Evolutionary conservation across 1,140 invertebrate genomes (phyloP), one percentile per base, ranked within the genome.

Genomic region (Zaprionus ornatus): DNA sequence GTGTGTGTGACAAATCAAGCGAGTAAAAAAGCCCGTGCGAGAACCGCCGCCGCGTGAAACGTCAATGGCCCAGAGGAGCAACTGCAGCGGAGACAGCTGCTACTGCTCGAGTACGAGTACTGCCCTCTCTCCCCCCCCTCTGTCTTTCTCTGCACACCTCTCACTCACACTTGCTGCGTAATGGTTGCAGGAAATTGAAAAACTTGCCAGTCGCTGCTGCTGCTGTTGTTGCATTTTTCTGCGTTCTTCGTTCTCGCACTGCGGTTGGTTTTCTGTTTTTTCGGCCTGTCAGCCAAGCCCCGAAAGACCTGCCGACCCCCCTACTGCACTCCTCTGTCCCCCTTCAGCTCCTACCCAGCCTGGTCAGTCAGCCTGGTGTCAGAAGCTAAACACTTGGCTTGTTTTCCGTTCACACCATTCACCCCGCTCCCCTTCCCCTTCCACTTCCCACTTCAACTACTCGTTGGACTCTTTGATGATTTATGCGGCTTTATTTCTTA

Each of bases 1-100:
- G 60, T 71, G 67, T 83, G 77, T 82, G 85, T 85, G 85, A 90
- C 85, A 90, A 90, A 90, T 90, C 85, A 90, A 90, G 86, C 85
- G 86, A 85, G 69, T n/a, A 83, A 78, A 64, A 73, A 55, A 76
- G 40, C 54, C 62, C 37, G 52, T 72, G 64, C 72, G 42, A 77
- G 74, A 79, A 79, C 52, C 74, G 13, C 37, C 40, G 40, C 40
- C n/a, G 72, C 69, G 68, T 48, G 85, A 86, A 82, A 86, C 80
- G 80, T 90, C 85, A 87, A 87, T 87, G 83, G 84, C 77, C 83
- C 83, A 83, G 77, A 66, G 71, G 50, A 63, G 65, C 62, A 56
- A 67, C 63, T 7, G 54, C 0, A 29, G 35, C 32, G 12, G 15
- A 40, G 37, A 21, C 42, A 45, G 40, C 52, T 23, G 56, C 42